phyloP scores from a whole-genome alignment of 2,113 vertebrate species.

The Mormyrus lacerda region DNA sequence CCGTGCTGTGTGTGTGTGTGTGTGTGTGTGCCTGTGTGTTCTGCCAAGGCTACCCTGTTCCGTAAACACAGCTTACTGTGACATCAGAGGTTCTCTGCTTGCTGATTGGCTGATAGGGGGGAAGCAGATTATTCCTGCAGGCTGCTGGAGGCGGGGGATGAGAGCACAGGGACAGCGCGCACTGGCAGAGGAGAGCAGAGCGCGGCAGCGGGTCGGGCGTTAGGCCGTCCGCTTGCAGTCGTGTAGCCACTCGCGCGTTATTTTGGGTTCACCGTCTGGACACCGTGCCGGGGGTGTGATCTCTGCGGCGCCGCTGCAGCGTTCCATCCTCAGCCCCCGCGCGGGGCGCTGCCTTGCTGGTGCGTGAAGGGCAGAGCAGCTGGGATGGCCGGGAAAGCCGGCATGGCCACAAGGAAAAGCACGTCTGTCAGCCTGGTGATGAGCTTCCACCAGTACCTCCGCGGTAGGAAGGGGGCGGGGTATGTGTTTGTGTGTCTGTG shows the following conservation, averaged over 20 bases:
- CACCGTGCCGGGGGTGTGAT: not conserved
- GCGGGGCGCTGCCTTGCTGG: slow-evolving; percentile 43
- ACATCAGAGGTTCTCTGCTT: slow-evolving; percentile 46
- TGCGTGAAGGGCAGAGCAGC: slow-evolving; percentile 45
- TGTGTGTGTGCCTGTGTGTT: not conserved
- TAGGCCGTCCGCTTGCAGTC: not conserved
- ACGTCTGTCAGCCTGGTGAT: slow-evolving; percentile 63
- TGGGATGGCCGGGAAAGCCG: slow-evolving; percentile 32
- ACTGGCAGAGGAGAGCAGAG: not conserved
- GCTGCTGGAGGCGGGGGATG: slow-evolving; percentile 46
- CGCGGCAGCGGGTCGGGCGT: not conserved
- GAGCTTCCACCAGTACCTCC: slow-evolving; percentile 59
- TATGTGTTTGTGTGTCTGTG: not conserved
- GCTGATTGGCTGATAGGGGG: slow-evolving; percentile 36
- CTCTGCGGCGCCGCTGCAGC: not conserved
- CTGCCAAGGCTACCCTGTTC: slow-evolving; percentile 38
- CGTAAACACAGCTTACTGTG: slow-evolving; percentile 44
- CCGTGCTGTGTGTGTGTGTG: not conserved
- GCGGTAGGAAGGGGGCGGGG: slow-evolving; percentile 63
- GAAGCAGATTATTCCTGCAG: slow-evolving; percentile 46
- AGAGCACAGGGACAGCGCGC: slow-evolving; percentile 6
- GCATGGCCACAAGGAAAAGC: slow-evolving; percentile 43
- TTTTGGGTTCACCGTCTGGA: not conserved
- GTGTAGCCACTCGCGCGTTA: not conserved
- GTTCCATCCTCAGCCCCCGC: not conserved